Base-by-base conservation (phyloP, 2,113 vertebrate genomes). In the Promerops cafer region DNA sequence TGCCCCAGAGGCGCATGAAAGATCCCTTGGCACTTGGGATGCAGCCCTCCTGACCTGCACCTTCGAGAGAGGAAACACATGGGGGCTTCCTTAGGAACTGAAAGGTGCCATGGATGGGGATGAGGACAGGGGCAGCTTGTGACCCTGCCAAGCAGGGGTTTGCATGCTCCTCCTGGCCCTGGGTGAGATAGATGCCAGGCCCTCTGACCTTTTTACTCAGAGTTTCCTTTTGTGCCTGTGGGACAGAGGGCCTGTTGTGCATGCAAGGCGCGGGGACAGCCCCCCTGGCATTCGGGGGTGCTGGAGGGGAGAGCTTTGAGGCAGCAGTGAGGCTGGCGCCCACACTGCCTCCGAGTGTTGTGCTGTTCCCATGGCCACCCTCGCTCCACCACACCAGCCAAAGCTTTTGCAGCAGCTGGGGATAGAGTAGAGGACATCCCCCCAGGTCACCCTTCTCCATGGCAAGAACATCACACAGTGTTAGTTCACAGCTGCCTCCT, bases 171-270 rank as follows among this genome's bases (percentile, higher is more conserved):
- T 87, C 61, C 60, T 2, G 2, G 27, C 53, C 76, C 50, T 2
- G 78, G 68, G 59, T 87, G 72, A 93, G 79, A 86, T 39, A 21
- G 3, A 78, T 28, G 76, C 44, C 66, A 33, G 72, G 64, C n/a
- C 63, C 68, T 83, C 59, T 86, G 86, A 77, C 75, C 88, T 91
- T 96, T 94, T 84, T 23, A 24, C 53, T 97, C 83, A 94, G 45
- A 79, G 54, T 96, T 96, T 84, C 89, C 95, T 79, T 94, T 94
- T 96, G 89, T 87, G 71, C 33, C 35, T 18, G 13, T 2, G 4
- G 59, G 86, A 97, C 96, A 97, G 96, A 97, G 89, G 79, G 75
- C 37, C 75, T 7, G 35, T 89, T 96, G 96, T 94, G 47, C 2
- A 0, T 4, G 3, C 5, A 9, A 63, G 56, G 59, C 10, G 0